Conservation (phyloP, 2,113 vertebrate genomes). For the Zootoca vivipara region DNA sequence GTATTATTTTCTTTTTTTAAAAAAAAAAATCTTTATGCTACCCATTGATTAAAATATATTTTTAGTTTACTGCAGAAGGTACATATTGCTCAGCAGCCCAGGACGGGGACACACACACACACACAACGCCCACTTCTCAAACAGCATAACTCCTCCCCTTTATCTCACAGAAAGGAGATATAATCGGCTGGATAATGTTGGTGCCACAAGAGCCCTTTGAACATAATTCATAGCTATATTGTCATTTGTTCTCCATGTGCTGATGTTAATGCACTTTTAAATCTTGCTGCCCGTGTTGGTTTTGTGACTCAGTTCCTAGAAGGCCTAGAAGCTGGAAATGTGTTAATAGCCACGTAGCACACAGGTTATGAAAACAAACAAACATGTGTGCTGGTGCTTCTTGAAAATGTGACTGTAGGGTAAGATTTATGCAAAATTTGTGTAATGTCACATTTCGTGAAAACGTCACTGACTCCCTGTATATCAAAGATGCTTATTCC, state of each 20-base stretch:
- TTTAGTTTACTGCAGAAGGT: not conserved
- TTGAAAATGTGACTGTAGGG: not conserved
- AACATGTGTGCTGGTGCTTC: not conserved
- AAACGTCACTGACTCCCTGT: not conserved
- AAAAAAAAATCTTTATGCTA: not conserved
- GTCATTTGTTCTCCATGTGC: not conserved
- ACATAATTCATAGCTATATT: not conserved
- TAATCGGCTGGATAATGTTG: not conserved
- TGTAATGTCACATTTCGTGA: not conserved
- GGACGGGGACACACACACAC: no score
- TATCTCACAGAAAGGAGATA: not conserved
- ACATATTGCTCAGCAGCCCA: not conserved
- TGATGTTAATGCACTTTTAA: not conserved
- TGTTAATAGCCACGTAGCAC: not conserved
- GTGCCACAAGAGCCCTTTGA: not conserved
- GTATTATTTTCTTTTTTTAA: slow-evolving; percentile 52
- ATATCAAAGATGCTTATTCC: not conserved
- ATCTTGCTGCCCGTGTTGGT: not conserved
- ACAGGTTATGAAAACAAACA: no score
- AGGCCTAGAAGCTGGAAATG: not conserved
- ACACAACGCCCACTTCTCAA: not conserved
- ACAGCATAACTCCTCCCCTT: not conserved
- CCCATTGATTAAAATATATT: not conserved
- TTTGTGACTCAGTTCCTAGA: slow-evolving; percentile 9
- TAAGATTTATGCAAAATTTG: not conserved